These are phyloP conservation scores for Poicephalus meyeri DNA, from an alignment of 2,113 vertebrate genomes.

Conservation along the genomic window DNA sequence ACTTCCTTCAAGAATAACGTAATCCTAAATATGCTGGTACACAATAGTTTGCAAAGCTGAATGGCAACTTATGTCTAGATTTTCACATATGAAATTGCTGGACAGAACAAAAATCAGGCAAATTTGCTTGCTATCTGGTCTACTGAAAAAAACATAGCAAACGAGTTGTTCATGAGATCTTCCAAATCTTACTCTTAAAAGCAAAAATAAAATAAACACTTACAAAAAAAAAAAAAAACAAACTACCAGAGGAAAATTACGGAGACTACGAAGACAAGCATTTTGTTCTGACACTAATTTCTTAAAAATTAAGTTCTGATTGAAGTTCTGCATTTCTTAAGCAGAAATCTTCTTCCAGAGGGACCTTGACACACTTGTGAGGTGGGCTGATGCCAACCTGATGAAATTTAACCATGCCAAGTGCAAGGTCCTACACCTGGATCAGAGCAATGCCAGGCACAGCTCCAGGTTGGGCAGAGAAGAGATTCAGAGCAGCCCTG, in stretches of 20 bases:
- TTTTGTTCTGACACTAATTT: not conserved
- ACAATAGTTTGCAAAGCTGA: not conserved
- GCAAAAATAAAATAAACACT: not conserved
- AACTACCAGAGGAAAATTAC: not conserved
- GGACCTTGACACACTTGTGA: too few relatives aligned
- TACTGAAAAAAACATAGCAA: not conserved
- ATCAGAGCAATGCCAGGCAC: too few relatives aligned
- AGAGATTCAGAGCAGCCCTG: too few relatives aligned
- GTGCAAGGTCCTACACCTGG: too few relatives aligned
- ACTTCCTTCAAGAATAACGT: fast-evolving
- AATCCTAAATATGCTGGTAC: not conserved
- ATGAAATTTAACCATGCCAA: too few relatives aligned
- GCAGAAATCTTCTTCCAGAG: too few relatives aligned
- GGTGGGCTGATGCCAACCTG: too few relatives aligned
- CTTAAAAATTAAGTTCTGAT: not conserved
- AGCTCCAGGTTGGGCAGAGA: too few relatives aligned
- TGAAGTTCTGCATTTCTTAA: not conserved
- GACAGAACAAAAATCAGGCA: not conserved
- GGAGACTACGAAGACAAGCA: not conserved
- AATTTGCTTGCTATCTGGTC: not conserved
- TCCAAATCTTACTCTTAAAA: not conserved
- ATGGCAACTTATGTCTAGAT: not conserved
- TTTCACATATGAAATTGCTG: not conserved
- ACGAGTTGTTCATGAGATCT: not conserved
- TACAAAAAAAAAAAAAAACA: not conserved